Percentiles rank a stretch among this genome's conserved stretches.
These are phyloP conservation scores for Daubentonia madagascariensis DNA, from an alignment of 2,113 vertebrate species.

Conservation along the genomic window DNA sequence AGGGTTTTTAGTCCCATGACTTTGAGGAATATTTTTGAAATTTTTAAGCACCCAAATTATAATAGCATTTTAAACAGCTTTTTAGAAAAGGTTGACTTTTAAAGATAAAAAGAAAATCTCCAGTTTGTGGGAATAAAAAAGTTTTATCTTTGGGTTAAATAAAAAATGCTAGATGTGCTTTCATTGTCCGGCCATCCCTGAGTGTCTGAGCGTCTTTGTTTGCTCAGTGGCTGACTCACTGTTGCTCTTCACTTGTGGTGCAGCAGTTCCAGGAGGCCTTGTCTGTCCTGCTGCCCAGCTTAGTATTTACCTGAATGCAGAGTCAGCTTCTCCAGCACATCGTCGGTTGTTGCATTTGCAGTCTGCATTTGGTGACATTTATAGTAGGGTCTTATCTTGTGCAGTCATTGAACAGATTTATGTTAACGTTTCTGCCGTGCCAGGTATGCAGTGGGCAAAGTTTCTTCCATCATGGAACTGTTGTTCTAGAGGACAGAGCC, in stretches of 20 bases:
- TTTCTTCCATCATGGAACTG: neutral
- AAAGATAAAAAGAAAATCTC: neutral
- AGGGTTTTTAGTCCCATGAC: neutral
- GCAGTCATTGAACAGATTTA: no score
- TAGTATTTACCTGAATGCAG: neutral
- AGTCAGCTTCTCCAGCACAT: neutral
- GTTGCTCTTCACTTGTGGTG: neutral
- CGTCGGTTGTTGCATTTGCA: rapidly evolving
- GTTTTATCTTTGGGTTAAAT: neutral
- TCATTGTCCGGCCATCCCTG: no score
- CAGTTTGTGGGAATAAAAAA: neutral
- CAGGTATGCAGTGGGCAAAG: neutral
- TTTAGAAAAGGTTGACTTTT: neutral
- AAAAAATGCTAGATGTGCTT: neutral
- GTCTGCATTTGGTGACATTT: rapidly evolving
- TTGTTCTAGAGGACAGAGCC: neutral
- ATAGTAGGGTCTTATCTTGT: neutral
- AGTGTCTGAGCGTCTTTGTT: no score
- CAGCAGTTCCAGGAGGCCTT: no score
- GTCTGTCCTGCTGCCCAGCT: no score
- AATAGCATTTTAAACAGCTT: neutral
- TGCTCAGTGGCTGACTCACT: no score
- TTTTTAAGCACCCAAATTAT: neutral
- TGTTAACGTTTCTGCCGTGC: rapidly evolving
- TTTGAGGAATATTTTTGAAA: neutral